These are phyloP conservation scores for Acanthosepion esculentum DNA, from an alignment of 2,888 invertebrate species.

Conservation along the genomic window DNA sequence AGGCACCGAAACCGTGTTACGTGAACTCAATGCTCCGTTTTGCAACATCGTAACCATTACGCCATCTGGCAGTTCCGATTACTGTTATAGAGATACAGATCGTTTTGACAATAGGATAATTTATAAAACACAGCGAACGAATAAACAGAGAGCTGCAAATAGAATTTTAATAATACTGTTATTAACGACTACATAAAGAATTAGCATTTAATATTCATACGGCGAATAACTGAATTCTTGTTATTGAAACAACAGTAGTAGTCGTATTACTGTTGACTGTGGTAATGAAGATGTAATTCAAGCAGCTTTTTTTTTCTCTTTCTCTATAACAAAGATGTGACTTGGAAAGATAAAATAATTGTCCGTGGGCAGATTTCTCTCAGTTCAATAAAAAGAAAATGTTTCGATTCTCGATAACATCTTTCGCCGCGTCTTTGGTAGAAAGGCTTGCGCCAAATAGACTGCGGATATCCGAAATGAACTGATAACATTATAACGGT, in stretches of 20 bases:
- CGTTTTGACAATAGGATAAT: no score
- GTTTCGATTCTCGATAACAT: not conserved
- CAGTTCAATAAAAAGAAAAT: not conserved
- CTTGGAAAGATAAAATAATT: constrained; percentile 18
- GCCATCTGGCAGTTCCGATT: no score
- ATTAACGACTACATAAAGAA: not conserved
- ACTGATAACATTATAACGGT: not conserved
- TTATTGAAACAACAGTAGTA: not conserved
- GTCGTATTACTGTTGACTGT: not conserved
- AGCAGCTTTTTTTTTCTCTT: not conserved
- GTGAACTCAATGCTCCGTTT: no score
- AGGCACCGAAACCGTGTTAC: no score
- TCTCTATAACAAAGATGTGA: not conserved
- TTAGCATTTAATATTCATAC: not conserved
- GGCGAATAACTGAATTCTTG: not conserved
- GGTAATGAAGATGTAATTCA: no score
- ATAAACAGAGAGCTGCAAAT: no score
- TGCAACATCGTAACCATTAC: no score
- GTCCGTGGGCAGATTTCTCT: constrained; percentile 33
- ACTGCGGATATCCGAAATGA: not conserved
- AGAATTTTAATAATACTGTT: no score
- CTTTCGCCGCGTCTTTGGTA: not conserved
- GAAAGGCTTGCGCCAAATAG: not conserved
- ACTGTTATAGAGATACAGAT: no score
- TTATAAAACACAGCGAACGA: no score